These are phyloP conservation scores for Liasis olivaceus DNA, from an alignment of 2,797 vertebrate species.

Conservation along the genomic window DNA sequence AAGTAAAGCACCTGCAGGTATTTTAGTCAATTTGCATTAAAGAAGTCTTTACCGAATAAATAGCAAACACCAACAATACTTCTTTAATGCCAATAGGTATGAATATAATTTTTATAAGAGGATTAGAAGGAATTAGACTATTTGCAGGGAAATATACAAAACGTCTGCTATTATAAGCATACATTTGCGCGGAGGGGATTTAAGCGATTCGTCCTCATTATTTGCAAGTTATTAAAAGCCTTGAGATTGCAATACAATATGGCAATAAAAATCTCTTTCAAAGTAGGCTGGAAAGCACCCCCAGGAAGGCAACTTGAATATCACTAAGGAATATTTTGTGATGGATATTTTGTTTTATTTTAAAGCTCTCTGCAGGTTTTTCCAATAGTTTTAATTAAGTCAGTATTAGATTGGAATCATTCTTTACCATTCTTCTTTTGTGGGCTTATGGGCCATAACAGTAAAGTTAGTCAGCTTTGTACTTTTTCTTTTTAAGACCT, in stretches of 20 bases:
- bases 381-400: conserved; percentile 14
- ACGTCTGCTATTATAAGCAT: conserved; percentile 31
- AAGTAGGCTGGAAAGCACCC: conserved; percentile 2
- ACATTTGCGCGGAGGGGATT: conserved; percentile 55
- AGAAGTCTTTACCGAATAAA: background rate
- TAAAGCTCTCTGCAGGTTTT: conserved; percentile 8
- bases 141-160: conserved; percentile 21
- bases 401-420: conserved; percentile 10
- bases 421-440: conserved; percentile 25
- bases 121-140: conserved; percentile 41
- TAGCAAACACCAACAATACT: background rate
- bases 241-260: conserved; percentile 25
- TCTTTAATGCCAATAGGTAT: conserved; percentile 1
- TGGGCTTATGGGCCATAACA: fast-evolving
- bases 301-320: background rate
- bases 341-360: conserved; percentile 24
- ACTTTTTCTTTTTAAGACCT: conserved; percentile 8
- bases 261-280: conserved; percentile 8
- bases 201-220: conserved; percentile 51
- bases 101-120: background rate
- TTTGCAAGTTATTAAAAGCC: conserved; percentile 54
- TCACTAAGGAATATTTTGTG: conserved; percentile 2
- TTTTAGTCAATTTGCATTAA: conserved; percentile 14
- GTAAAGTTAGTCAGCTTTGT: conserved; percentile 30
- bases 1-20: background rate